These are phyloP conservation scores for Akabosia matsudoensis DNA, from an alignment of 1,140 invertebrate species.

Conservation along the genomic window DNA sequence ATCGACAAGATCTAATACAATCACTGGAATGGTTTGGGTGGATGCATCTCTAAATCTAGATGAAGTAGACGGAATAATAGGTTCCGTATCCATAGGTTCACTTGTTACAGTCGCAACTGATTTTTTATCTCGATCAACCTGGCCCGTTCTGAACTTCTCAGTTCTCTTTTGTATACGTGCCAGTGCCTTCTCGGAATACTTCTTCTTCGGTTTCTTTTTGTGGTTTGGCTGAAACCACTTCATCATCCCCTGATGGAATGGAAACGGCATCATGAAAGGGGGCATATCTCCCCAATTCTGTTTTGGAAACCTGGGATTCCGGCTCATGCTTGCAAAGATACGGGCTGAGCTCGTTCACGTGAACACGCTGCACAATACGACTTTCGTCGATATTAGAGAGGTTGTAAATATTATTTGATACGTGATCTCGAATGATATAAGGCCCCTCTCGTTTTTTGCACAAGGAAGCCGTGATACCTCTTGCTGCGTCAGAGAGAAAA, in stretches of 20 bases:
- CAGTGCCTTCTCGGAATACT: not conserved
- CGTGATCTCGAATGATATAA: not conserved
- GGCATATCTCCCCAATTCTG: not conserved
- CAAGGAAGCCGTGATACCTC: conserved; percentile 15
- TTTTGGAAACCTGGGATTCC: not conserved
- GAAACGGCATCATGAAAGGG: not conserved
- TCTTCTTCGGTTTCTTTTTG: not conserved
- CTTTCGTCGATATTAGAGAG: not conserved
- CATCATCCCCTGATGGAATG: not conserved
- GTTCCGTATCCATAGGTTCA: no score
- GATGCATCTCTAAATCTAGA: no score
- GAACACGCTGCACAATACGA: not conserved
- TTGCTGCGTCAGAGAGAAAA: conserved; percentile 27
- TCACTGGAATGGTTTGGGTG: no score
- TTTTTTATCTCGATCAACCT: no score
- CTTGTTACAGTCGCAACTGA: no score
- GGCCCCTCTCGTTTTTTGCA: conserved; percentile 24
- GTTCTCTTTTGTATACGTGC: not conserved
- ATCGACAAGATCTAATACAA: no score
- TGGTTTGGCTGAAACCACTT: not conserved
- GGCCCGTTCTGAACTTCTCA: not conserved
- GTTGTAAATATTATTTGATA: not conserved
- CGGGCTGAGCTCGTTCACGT: not conserved
- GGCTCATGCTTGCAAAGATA: not conserved
- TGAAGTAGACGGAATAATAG: no score